Evolutionary conservation across 2,113 vertebrate species (phyloP).

Genomic region (Dinomys branickii): DNA sequence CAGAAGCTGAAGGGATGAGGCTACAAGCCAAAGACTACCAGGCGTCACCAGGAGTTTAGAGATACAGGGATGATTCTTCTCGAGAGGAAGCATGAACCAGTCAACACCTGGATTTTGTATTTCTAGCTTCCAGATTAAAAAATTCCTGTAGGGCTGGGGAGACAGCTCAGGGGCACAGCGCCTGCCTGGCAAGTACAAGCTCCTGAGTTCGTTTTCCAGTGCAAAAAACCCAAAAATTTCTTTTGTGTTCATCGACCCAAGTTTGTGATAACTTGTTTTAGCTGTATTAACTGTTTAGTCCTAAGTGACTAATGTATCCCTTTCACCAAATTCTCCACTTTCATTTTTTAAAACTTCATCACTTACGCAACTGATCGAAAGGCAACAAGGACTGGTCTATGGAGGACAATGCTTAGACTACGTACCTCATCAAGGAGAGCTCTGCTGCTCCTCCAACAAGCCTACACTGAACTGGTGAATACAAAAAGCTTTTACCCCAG

Average conservation of each 20-base stretch:
- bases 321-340: neutral
- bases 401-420: neutral
- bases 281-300: too few species aligned
- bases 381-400: neutral
- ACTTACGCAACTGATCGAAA: neutral
- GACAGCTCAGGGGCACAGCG: too few species aligned
- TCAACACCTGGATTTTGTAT: neutral
- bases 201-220: too few species aligned
- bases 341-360: neutral
- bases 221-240: neutral
- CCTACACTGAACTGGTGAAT: neutral
- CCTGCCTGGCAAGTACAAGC: too few species aligned
- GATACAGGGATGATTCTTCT: neutral
- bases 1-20: neutral
- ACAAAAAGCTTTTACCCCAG: conserved; percentile 6
- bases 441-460: neutral
- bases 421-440: neutral
- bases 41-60: neutral
- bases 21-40: neutral
- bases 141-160: too few species aligned
- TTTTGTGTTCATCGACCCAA: neutral
- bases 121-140: neutral
- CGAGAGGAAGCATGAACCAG: neutral
- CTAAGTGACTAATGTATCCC: neutral
- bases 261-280: neutral